phyloP scores from a whole-genome alignment of 2,113 vertebrate species.

The Saguinus imperator region DNA sequence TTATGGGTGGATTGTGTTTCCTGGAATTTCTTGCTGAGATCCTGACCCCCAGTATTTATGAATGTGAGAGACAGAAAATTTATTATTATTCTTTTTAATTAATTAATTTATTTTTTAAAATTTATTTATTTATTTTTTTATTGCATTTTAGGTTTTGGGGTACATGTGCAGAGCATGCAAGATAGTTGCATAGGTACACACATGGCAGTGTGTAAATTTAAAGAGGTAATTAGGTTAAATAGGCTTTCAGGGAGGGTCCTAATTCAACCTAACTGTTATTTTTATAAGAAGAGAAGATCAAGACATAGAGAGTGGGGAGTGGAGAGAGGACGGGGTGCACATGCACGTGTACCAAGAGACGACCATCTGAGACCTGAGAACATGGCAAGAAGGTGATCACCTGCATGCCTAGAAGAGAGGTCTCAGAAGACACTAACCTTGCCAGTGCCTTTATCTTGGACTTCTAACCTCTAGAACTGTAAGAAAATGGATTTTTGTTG shows the following conservation, averaged over 20 bases:
- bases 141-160: too few species aligned
- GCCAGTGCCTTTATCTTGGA: not conserved
- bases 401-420: not conserved
- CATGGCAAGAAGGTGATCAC: not conserved
- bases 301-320: not conserved
- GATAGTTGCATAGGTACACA: too few species aligned
- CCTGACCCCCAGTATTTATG: not conserved
- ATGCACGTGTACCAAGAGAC: accelerated
- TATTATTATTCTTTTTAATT: not conserved
- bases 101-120: too few species aligned
- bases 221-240: not conserved
- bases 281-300: not conserved
- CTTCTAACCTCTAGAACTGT: not conserved
- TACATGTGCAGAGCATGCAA: too few species aligned
- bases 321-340: not conserved
- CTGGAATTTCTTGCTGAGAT: not conserved
- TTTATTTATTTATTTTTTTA: too few species aligned
- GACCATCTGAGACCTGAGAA: not conserved
- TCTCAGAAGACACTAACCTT: not conserved
- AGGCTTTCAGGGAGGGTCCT: not conserved
- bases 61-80: not conserved
- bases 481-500: not conserved
- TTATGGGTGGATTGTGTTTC: not conserved
- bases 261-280: not conserved
- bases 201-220: not conserved